Conservation (phyloP, 2,113 vertebrate species). For the Macquaria ambigua region DNA sequence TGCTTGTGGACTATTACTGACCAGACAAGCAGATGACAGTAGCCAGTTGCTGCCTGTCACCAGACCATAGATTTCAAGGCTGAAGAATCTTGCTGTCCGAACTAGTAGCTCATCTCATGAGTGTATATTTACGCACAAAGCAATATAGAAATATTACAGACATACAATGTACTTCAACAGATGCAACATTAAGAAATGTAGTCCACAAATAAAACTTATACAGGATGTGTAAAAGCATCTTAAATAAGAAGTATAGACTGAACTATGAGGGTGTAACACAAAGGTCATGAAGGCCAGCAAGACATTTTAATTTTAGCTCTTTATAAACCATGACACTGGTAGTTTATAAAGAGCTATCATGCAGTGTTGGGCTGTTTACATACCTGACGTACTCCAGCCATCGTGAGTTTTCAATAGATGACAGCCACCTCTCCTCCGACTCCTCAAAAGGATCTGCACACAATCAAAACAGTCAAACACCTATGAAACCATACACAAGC, state of each 20-base stretch:
- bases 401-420: conserved; percentile 91
- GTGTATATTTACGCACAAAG: background rate
- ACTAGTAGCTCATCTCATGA: background rate
- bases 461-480: conserved; percentile 40
- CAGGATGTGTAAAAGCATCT: background rate
- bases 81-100: background rate
- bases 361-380: conserved; percentile 30
- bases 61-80: background rate
- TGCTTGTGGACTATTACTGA: background rate
- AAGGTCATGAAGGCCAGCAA: background rate
- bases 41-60: background rate
- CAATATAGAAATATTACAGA: background rate
- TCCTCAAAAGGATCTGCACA: conserved; percentile 92
- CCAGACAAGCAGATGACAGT: background rate
- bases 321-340: background rate
- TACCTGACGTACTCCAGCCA: conserved; percentile 97
- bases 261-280: background rate
- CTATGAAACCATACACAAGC: background rate
- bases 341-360: background rate
- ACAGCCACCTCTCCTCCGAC: conserved; percentile 95
- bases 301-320: background rate
- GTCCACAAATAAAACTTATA: background rate
- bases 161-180: background rate
- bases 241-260: background rate
- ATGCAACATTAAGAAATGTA: background rate